Evolutionary conservation across 1,140 invertebrate species (phyloP).

Genomic region (Scaptomyza montana): DNA sequence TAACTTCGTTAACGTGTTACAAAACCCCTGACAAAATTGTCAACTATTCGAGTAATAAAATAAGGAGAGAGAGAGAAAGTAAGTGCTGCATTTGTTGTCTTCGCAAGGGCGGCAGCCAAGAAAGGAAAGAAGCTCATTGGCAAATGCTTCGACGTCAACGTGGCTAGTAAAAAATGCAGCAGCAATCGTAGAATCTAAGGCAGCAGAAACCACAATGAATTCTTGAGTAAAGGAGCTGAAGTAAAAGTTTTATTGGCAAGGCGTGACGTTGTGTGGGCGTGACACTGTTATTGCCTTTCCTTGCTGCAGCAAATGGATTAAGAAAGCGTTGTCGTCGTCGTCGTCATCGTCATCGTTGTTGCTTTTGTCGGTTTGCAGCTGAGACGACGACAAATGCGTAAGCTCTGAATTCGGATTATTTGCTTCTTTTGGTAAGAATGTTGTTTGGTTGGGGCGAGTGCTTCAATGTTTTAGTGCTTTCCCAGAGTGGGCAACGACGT

Average conservation of each 20-base stretch:
- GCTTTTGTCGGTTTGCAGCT: neutral
- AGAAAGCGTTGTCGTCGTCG: conserved; percentile 34
- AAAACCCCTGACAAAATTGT: conserved; percentile 2
- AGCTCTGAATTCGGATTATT: conserved; percentile 42
- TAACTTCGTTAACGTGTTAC: neutral
- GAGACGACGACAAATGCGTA: conserved; percentile 54
- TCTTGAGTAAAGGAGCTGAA: conserved; percentile 26
- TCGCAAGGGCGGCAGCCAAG: conserved; percentile 30
- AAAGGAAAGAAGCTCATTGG: conserved; percentile 46
- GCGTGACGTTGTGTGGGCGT: conserved; percentile 55
- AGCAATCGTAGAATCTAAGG: conserved; percentile 30
- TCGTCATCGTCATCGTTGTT: neutral
- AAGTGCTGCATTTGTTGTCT: conserved; percentile 7
- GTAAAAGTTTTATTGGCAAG: conserved; percentile 67
- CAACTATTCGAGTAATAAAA: neutral
- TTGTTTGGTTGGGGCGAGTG: conserved; percentile 1
- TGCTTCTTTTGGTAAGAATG: conserved; percentile 17
- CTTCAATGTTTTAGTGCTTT: no score
- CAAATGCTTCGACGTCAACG: conserved; percentile 20
- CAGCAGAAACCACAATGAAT: conserved; percentile 18
- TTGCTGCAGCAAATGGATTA: conserved; percentile 61
- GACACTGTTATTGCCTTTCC: conserved; percentile 30
- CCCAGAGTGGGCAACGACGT: neutral
- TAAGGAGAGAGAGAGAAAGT: neutral
- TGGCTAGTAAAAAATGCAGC: conserved; percentile 24